These are phyloP conservation scores for Karalla daura DNA, from an alignment of 2,797 vertebrate genomes.

Conservation along the genomic window DNA sequence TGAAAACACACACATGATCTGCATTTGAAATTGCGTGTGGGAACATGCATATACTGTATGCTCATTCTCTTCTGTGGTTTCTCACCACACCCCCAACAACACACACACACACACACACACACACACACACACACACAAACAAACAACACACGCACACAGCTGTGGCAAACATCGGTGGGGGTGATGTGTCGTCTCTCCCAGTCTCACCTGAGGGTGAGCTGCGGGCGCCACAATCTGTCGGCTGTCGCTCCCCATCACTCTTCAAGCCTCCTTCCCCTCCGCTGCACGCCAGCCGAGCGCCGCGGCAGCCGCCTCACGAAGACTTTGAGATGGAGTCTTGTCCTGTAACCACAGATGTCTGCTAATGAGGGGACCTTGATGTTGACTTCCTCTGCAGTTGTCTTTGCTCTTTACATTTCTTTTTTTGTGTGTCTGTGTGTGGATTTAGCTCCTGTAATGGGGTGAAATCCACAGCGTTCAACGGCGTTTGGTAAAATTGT, in stretches of 20 bases:
- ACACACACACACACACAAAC: constrained; percentile 53
- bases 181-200: constrained; percentile 64
- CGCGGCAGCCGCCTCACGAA: constrained; percentile 60
- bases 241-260: constrained; percentile 78
- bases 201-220: constrained; percentile 75
- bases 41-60: constrained; percentile 11
- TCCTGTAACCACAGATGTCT: constrained; percentile 64
- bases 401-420: background rate
- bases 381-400: background rate
- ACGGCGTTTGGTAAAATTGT: too few species aligned
- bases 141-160: constrained; percentile 68
- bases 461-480: too few species aligned
- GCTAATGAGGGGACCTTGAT: constrained; percentile 55
- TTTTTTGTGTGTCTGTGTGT: constrained; percentile 10
- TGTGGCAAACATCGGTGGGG: constrained; percentile 75
- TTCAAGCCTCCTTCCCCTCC: constrained; percentile 66
- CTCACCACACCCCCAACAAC: background rate
- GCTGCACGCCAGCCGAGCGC: constrained; percentile 43
- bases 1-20: constrained; percentile 18
- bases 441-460: constrained; percentile 1
- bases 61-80: constrained; percentile 17
- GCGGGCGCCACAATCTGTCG: constrained; percentile 72
- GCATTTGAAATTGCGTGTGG: constrained; percentile 23
- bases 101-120: constrained; percentile 48
- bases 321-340: constrained; percentile 71